phyloP scores from a whole-genome alignment of 35 echinoderm and acorn worm genomes.

The Eucidaris tribuloides region DNA sequence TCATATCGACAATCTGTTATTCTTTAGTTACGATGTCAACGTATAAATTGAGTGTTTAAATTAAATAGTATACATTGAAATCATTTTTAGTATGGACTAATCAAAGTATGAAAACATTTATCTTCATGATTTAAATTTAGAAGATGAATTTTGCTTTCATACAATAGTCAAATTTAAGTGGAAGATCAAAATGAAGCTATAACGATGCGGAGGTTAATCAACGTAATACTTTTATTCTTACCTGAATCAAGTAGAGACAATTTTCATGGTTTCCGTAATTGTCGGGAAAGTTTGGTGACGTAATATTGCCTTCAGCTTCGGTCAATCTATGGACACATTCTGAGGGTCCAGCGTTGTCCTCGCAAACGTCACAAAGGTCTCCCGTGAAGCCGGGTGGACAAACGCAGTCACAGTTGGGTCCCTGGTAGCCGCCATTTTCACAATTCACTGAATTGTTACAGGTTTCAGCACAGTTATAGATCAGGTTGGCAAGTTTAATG shows the following conservation, averaged over 20 bases:
- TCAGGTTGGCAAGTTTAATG: slow-evolving; percentile 41
- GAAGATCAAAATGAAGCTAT: too few species aligned
- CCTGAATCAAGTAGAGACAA: slow-evolving; percentile 42
- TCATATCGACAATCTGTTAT: neutral
- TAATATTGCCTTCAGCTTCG: slow-evolving; percentile 3
- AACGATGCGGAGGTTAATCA: neutral
- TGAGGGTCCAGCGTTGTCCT: neutral
- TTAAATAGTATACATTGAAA: neutral
- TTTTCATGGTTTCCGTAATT: slow-evolving; percentile 25
- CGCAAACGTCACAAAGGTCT: slow-evolving; percentile 26
- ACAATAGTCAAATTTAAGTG: neutral
- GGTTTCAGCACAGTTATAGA: slow-evolving; percentile 35
- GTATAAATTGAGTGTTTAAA: neutral
- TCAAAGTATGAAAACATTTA: neutral
- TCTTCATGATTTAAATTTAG: neutral
- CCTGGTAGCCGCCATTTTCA: slow-evolving; percentile 51
- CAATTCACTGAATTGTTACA: neutral
- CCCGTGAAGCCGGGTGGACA: slow-evolving; percentile 41
- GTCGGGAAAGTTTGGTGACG: slow-evolving; percentile 34
- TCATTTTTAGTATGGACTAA: neutral
- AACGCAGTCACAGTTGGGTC: slow-evolving; percentile 22
- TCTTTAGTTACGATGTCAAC: neutral
- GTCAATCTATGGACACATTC: slow-evolving; percentile 40
- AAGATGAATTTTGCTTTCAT: neutral
- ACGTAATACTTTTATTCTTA: neutral